A percentile compares a stretch with the other conserved stretches of the same genome.
Conservation (phyloP, 2,797 vertebrate genomes). For the Aphelocoma californica region DNA sequence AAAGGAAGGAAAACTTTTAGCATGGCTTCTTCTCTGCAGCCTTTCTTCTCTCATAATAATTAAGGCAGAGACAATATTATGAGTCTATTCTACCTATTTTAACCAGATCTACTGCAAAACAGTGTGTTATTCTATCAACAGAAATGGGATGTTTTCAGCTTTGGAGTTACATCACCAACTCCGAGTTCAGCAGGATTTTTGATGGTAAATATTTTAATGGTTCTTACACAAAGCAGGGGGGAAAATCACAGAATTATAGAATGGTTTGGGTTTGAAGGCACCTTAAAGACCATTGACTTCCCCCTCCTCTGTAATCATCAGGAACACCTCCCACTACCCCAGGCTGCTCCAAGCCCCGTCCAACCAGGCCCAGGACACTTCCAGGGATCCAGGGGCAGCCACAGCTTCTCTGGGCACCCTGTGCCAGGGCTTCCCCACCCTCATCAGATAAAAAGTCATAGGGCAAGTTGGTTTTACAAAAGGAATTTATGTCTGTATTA, state of each 20-base stretch:
- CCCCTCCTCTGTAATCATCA: accelerated
- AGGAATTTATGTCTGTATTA: neutral
- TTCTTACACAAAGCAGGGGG: neutral
- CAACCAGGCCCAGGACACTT: accelerated
- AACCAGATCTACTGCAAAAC: neutral
- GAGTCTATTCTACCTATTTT: neutral
- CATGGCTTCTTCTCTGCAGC: neutral
- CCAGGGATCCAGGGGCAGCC: neutral
- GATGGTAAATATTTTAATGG: neutral
- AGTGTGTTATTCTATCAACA: neutral
- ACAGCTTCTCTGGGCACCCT: neutral
- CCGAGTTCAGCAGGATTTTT: neutral
- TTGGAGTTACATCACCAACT: neutral
- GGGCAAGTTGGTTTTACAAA: neutral
- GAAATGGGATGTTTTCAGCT: neutral
- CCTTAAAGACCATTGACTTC: neutral
- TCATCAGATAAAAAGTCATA: neutral
- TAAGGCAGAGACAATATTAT: neutral
- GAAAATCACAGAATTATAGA: neutral
- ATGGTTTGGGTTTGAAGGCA: neutral
- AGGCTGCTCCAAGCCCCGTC: accelerated
- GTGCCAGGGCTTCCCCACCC: accelerated
- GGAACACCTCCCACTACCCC: accelerated
- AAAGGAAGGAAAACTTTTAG: neutral
- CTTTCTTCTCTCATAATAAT: neutral